Conservation (phyloP, 2,797 vertebrate species). For the Danio kyathit region DNA sequence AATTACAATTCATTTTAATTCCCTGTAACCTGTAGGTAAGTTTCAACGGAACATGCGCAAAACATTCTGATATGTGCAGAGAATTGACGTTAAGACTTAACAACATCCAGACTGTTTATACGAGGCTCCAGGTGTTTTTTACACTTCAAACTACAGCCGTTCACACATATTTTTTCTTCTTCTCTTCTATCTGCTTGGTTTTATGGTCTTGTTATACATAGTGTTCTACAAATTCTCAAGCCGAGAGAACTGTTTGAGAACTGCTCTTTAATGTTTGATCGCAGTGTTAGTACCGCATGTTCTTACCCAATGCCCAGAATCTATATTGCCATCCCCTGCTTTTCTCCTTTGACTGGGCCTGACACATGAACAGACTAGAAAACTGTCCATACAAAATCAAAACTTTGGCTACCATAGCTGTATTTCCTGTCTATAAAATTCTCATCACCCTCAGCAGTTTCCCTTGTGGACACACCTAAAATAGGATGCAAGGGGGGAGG, state of each 20-base stretch:
- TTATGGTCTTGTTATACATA: constrained; percentile 48
- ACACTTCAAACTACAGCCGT: neutral
- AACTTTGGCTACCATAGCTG: constrained; percentile 8
- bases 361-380: constrained; percentile 12
- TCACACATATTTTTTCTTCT: neutral
- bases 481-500: neutral
- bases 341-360: constrained; percentile 42
- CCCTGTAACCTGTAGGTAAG: neutral
- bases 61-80: neutral
- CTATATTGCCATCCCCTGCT: neutral
- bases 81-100: neutral
- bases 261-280: constrained; percentile 58
- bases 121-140: neutral
- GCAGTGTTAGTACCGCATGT: constrained; percentile 38
- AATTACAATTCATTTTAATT: neutral
- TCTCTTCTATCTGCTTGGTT: constrained; percentile 28
- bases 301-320: constrained; percentile 45
- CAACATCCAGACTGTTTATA: neutral
- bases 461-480: neutral
- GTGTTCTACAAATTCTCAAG: neutral
- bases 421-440: constrained; percentile 29
- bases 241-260: neutral
- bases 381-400: constrained; percentile 9
- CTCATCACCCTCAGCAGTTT: constrained; percentile 25
- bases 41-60: neutral